Evolutionary conservation across 2,888 invertebrate genomes (phyloP).

Genomic region (Ashinkailepas kermadecensis): DNA sequence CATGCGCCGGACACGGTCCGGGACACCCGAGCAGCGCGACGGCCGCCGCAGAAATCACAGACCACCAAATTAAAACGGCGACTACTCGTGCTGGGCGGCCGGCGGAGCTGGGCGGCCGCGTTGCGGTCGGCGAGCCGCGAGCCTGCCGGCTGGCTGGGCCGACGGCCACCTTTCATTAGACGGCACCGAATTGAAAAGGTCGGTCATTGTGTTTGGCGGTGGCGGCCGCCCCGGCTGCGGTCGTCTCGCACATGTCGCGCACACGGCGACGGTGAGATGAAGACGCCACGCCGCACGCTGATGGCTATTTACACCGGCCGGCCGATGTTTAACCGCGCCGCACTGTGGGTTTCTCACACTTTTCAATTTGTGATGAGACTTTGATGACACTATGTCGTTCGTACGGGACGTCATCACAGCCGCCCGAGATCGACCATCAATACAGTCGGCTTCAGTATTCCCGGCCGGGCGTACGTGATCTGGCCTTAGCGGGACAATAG

Average conservation of each 20-base stretch:
- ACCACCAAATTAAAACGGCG: constrained; percentile 3
- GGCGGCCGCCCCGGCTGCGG: too few species aligned
- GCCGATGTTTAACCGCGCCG: background rate
- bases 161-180: background rate
- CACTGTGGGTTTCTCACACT: background rate
- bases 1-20: background rate
- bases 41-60: constrained; percentile 1
- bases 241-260: too few species aligned
- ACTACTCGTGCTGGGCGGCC: constrained; percentile 1
- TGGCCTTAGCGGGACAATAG: background rate
- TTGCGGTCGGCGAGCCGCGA: too few species aligned
- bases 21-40: background rate
- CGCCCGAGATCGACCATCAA: background rate
- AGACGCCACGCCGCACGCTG: background rate
- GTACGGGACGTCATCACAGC: background rate
- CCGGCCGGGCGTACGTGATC: background rate
- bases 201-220: too few species aligned
- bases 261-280: too few species aligned
- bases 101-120: background rate
- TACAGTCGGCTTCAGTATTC: background rate
- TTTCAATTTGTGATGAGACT: constrained; percentile 15
- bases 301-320: background rate
- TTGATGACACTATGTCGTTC: background rate
- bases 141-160: too few species aligned
- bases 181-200: background rate